Conservation (phyloP, 2,113 vertebrate species). For the Osmerus eperlanus region DNA sequence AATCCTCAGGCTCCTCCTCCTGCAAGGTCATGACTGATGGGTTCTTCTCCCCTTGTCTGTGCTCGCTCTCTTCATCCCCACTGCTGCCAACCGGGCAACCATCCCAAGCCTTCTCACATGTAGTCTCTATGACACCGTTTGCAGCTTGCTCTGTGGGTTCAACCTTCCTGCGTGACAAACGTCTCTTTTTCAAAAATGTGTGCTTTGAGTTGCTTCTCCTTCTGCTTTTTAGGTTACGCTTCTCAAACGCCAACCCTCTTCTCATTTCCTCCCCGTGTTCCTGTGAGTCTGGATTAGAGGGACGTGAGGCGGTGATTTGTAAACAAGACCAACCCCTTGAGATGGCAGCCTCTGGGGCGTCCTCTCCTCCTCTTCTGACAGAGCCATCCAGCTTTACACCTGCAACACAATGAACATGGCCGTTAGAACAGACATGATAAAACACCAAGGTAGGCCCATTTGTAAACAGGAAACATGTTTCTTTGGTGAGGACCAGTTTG, state of each 20-base stretch:
- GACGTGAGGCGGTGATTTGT: slow-evolving; percentile 21
- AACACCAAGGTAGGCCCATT: neutral
- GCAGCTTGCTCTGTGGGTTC: slow-evolving; percentile 11
- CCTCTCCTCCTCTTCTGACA: slow-evolving; percentile 25
- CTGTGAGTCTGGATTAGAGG: slow-evolving; percentile 6
- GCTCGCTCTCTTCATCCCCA: slow-evolving; percentile 9
- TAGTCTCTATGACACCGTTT: slow-evolving; percentile 21
- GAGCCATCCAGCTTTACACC: slow-evolving; percentile 49
- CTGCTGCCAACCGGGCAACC: neutral
- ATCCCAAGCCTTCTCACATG: slow-evolving; percentile 13
- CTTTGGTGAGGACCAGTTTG: no score
- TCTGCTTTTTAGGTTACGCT: slow-evolving; percentile 50
- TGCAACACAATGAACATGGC: slow-evolving; percentile 51
- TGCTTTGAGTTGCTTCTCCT: slow-evolving; percentile 56
- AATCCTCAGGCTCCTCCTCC: slow-evolving; percentile 33
- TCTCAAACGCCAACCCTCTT: slow-evolving; percentile 19
- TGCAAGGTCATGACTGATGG: slow-evolving; percentile 10
- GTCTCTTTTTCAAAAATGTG: slow-evolving; percentile 50
- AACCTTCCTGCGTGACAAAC: slow-evolving; percentile 42
- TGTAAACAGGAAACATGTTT: neutral
- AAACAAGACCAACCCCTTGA: slow-evolving; percentile 16
- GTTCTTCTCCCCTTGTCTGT: slow-evolving; percentile 32
- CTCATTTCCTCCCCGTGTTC: slow-evolving; percentile 19
- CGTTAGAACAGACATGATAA: slow-evolving; percentile 11
- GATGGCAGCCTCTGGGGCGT: slow-evolving; percentile 20